Evolutionary conservation across 2,888 invertebrate genomes (phyloP).

Genomic region (Eupithecia inturbata): DNA sequence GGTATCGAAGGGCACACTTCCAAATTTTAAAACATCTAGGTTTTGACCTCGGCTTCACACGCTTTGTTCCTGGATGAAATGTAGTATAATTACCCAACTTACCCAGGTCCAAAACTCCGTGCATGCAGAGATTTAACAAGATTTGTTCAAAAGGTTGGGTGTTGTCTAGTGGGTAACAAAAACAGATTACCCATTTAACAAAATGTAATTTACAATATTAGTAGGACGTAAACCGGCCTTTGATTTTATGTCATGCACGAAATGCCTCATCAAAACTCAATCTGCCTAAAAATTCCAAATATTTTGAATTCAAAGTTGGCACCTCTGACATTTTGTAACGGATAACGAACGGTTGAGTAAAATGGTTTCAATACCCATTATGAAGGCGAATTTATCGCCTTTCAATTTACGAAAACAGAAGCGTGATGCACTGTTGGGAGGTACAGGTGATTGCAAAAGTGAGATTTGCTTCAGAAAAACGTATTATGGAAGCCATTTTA

Average conservation of each 20-base stretch:
- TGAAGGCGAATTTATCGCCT: slow-evolving; percentile 50
- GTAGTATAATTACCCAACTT: background rate
- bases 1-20: background rate
- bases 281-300: slow-evolving; percentile 24
- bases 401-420: slow-evolving; percentile 51
- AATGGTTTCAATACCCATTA: slow-evolving; percentile 43
- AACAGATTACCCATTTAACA: background rate
- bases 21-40: background rate
- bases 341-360: slow-evolving; percentile 43
- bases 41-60: background rate
- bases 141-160: background rate
- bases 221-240: background rate
- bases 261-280: slow-evolving; percentile 6
- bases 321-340: slow-evolving; percentile 23
- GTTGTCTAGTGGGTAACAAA: too few relatives aligned
- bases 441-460: slow-evolving; percentile 42
- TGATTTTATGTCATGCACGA: slow-evolving; percentile 2
- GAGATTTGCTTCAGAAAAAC: background rate
- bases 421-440: slow-evolving; percentile 47
- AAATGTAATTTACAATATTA: background rate
- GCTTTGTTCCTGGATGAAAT: background rate
- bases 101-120: background rate
- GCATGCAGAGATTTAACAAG: background rate
- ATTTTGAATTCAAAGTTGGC: slow-evolving; percentile 31
- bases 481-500: background rate